phyloP scores from a whole-genome alignment of 2,888 invertebrate genomes.

The Chymomyza caudatula region DNA sequence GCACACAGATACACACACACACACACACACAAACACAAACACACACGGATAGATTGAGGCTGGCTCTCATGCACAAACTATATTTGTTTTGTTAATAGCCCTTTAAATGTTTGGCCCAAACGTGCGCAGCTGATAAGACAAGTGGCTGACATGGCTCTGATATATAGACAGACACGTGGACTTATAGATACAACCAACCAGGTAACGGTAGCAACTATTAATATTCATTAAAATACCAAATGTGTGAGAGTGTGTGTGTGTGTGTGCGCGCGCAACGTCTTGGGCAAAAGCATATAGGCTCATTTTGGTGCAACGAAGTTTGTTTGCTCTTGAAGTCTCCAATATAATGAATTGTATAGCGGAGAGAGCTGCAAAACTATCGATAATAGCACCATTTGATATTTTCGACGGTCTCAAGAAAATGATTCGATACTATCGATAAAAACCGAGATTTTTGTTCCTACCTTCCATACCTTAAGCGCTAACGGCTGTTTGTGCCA shows the following conservation, averaged over 20 bases:
- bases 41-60: neutral
- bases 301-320: neutral
- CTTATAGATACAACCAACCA: neutral
- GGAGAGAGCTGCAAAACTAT: too few relatives aligned
- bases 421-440: too few relatives aligned
- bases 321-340: neutral
- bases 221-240: slow-evolving; percentile 61
- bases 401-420: too few relatives aligned
- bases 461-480: too few relatives aligned
- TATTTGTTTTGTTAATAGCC: slow-evolving; percentile 72
- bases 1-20: slow-evolving; percentile 7
- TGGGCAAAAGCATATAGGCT: neutral
- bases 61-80: slow-evolving; percentile 56
- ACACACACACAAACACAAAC: neutral
- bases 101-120: slow-evolving; percentile 32
- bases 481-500: too few relatives aligned
- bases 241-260: neutral
- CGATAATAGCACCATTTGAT: too few relatives aligned
- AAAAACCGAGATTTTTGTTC: too few relatives aligned
- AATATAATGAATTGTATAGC: neutral
- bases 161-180: slow-evolving; percentile 42
- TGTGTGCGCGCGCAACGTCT: neutral
- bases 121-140: slow-evolving; percentile 64
- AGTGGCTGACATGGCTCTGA: slow-evolving; percentile 60
- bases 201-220: slow-evolving; percentile 39